Evolutionary conservation across 2,888 invertebrate genomes (phyloP), one percentile per base, ranked within the genome.

Genomic region (Selenia dentaria): DNA sequence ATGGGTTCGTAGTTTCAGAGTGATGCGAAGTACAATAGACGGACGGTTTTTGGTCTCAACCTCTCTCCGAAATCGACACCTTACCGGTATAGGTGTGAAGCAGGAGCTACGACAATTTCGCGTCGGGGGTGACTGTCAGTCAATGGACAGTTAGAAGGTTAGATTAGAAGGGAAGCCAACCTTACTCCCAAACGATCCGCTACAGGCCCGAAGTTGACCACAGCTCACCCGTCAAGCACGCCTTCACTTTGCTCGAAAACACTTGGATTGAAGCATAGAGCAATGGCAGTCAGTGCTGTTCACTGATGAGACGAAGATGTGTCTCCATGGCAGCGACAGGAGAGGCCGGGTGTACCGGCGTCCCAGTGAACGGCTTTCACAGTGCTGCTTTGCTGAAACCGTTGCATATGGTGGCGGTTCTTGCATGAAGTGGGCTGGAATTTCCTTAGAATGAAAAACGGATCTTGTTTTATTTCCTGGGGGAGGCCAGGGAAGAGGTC

Each of bases 191-290:
- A 22, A 22, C 22, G 33, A 25, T 20, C 40, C 26, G 40, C 40
- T 33, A 33, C 33, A 26, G 50, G 39, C 13, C 40, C 42, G 2
- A 45, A 49, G 48, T 41, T 49, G 12, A 53, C 45, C 10, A n/a
- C 40, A 40, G 46, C 34, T 35, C 49, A 58, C 24, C n/a, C 49
- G 49, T 32, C 34, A 27, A 54, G 48, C 52, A 12, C 48, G 44
- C 11, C 46, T 54, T 20, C 37, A 35, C n/a, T 57, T 55, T 35
- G 53, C 54, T 27, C 42, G 43, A 20, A 42, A 42, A 31, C 48
- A 54, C 45, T 25, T 59, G 20, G 25, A 45, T 49, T 48, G n/a
- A n/a, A n/a, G n/a, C n/a, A n/a, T n/a, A 45, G 44, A 38, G 49
- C 20, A 41, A 27, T 32, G 32, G 33, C 29, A 22, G 24, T 14